Conservation (phyloP, 2,888 invertebrate genomes). For the Limnephilus auricula region DNA sequence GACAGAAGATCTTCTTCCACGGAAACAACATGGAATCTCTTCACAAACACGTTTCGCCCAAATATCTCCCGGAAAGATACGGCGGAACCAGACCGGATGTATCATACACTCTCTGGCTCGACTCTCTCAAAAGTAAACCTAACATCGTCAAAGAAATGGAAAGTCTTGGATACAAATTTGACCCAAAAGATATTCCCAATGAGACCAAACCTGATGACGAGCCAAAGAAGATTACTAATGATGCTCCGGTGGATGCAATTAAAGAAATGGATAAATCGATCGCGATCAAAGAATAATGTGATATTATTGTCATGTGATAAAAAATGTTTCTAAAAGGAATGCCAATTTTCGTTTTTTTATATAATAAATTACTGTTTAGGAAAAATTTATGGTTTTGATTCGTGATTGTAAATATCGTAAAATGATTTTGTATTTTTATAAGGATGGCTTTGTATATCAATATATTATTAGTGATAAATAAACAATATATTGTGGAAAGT, state of each 20-base stretch:
- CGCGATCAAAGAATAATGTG: background rate
- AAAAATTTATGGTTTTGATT: background rate
- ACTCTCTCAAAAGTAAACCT: constrained; percentile 78
- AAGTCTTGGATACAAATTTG: constrained; percentile 80
- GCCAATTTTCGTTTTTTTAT: background rate
- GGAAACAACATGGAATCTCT: constrained; percentile 85
- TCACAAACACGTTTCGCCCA: constrained; percentile 84
- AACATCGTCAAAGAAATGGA: constrained; percentile 81
- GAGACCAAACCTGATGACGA: constrained; percentile 4
- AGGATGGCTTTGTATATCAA: background rate
- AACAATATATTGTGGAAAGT: background rate
- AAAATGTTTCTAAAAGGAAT: background rate
- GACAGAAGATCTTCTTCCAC: constrained; percentile 83
- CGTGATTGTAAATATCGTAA: background rate
- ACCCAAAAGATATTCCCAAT: constrained; percentile 69
- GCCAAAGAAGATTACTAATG: constrained; percentile 26
- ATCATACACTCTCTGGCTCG: constrained; percentile 86
- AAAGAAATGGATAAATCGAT: constrained; percentile 38
- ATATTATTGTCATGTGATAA: background rate
- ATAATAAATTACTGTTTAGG: background rate
- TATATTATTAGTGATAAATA: background rate
- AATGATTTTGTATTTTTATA: background rate
- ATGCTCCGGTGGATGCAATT: constrained; percentile 34
- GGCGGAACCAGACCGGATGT: constrained; percentile 85
- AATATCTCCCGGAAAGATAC: constrained; percentile 84